Base-by-base conservation (phyloP, 2,113 vertebrate species). In the Corvus cornix region DNA sequence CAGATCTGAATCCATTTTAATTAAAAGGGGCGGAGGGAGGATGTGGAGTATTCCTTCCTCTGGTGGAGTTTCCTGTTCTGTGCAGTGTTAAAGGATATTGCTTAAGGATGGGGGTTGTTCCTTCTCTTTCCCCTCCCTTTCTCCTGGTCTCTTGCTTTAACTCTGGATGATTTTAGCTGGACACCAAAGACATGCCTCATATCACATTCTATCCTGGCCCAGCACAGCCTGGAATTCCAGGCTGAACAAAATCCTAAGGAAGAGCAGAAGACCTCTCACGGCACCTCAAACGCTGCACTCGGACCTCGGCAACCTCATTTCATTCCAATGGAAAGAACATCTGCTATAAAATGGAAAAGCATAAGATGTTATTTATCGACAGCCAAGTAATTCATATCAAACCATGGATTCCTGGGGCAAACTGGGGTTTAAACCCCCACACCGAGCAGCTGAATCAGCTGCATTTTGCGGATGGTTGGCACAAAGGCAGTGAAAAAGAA, bases 1-100 rank as follows among this genome's bases (percentile, higher is more conserved):
- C 63, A 43, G 53, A 67, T 70, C 79, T 88, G 13, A 82, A 87
- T 80, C 12, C 18, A 46, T 87, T 94, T 94, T 90, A 94, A 94
- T 95, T 92, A 90, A 92, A 94, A 90, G 53, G 69, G 75, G 58
- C 0, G 6, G 81, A 72, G 77, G 74, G 27, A 97, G 92, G 95
- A 93, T 91, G 88, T 90, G 92, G 78, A 90, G 24, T 58, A 85
- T 83, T 93, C 90, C 83, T 94, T 95, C 90, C 85, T 83, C 90
- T 80, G 79, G 62, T 13, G 37, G 30, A 20, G 85, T 26, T 96
- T 97, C 96, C 94, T 91, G 92, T 37, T 87, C 92, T 96, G 95
- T 21, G 66, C 37, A 92, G 49, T 49, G 69, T 94, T 92, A 93
- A 90, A 90, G 70, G 53, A 76, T 46, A 91, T 46, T 80, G 69